Conservation (phyloP, 2,113 vertebrate species). For the Sminthopsis crassicaudata region DNA sequence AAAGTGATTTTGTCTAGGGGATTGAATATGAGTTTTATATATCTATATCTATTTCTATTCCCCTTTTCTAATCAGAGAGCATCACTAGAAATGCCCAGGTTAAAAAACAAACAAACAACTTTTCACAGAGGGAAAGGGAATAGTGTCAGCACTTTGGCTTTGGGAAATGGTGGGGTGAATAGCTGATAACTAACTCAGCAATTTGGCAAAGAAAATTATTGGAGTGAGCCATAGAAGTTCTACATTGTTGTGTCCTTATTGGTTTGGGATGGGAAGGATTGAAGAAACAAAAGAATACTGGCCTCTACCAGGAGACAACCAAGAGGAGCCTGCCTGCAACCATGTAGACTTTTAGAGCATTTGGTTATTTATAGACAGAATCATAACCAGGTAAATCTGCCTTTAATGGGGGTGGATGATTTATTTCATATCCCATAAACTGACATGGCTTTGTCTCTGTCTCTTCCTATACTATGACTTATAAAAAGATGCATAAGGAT, state of each 20-base stretch:
- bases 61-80: neutral
- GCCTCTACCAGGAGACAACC: neutral
- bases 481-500: neutral
- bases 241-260: neutral
- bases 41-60: neutral
- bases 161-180: neutral
- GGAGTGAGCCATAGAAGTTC: neutral
- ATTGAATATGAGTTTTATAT: neutral
- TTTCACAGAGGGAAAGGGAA: neutral
- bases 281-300: neutral
- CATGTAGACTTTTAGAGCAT: neutral
- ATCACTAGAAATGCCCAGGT: neutral
- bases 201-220: neutral
- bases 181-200: neutral
- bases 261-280: neutral
- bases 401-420: neutral
- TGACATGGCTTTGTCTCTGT: neutral
- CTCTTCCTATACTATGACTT: neutral
- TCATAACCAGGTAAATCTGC: neutral
- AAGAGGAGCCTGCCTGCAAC: neutral
- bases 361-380: neutral
- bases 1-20: neutral
- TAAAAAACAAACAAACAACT: neutral
- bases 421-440: neutral
- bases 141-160: neutral